A percentile compares a stretch with the other conserved stretches of the same genome.
These are phyloP conservation scores for Acestrorhynchus altus DNA, from an alignment of 2,797 vertebrate species.

Conservation along the genomic window DNA sequence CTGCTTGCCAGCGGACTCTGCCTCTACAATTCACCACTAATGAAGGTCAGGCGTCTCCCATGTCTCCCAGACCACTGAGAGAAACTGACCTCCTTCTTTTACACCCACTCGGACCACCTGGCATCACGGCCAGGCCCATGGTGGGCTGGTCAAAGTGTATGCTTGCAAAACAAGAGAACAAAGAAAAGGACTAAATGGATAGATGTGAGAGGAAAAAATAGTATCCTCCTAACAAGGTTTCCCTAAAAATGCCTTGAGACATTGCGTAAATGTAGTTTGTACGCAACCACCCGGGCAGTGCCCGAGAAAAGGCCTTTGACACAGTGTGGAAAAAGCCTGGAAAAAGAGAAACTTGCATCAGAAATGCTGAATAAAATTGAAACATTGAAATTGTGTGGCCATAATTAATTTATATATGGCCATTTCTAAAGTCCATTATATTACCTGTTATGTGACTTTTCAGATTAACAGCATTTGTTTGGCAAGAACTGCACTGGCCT, in stretches of 20 bases:
- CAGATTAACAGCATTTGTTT: too few species aligned
- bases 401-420: too few species aligned
- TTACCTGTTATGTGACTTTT: too few species aligned
- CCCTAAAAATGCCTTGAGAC: conserved; percentile 60
- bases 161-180: not conserved
- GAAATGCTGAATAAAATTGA: not conserved
- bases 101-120: not conserved
- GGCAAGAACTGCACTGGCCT: too few species aligned
- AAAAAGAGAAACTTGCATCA: conserved; percentile 7
- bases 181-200: not conserved
- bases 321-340: not conserved
- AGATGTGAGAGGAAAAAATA: not conserved
- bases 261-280: conserved; percentile 66
- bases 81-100: conserved; percentile 27
- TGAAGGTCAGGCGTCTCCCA: conserved; percentile 37
- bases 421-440: too few species aligned
- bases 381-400: too few species aligned
- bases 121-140: not conserved
- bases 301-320: not conserved
- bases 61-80: conserved; percentile 33
- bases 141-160: conserved; percentile 8
- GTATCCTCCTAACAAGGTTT: not conserved
- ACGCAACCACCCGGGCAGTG: conserved; percentile 10
- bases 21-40: conserved; percentile 32
- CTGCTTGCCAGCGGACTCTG: conserved; percentile 30